phyloP scores from a whole-genome alignment of 2,113 vertebrate species.

The Galbula dea region DNA sequence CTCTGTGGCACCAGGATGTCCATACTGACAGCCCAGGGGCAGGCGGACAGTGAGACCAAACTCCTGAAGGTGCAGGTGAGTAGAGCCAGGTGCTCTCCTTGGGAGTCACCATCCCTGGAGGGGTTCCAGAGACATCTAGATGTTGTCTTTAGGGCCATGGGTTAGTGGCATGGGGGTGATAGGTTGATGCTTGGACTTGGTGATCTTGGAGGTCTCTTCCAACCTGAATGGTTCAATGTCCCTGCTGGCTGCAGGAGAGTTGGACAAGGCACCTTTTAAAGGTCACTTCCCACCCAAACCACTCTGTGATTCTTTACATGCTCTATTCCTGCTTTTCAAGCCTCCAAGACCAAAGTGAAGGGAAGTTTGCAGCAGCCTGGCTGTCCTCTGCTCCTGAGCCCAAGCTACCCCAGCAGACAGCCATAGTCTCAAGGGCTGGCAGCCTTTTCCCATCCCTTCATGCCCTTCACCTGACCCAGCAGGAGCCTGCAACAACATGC shows the following conservation, averaged over 20 bases:
- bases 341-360: background rate
- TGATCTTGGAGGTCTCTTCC: too few species aligned
- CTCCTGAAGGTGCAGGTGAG: constrained; percentile 53
- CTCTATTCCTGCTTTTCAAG: background rate
- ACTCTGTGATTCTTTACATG: too few species aligned
- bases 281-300: too few species aligned
- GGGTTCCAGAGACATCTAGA: too few species aligned
- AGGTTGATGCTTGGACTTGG: too few species aligned
- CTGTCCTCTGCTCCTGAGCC: background rate
- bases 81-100: too few species aligned
- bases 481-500: background rate
- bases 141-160: too few species aligned
- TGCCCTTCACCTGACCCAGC: background rate
- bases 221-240: too few species aligned
- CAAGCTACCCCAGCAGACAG: background rate
- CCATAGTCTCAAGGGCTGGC: background rate
- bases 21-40: background rate
- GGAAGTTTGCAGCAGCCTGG: background rate
- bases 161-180: too few species aligned
- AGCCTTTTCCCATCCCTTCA: background rate
- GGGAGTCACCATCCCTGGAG: too few species aligned
- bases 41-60: constrained; percentile 1
- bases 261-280: too few species aligned
- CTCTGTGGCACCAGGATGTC: constrained; percentile 1
- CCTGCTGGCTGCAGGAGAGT: too few species aligned